phyloP scores from a whole-genome alignment of 2,888 invertebrate genomes.

The Cheilosia vulpina region DNA sequence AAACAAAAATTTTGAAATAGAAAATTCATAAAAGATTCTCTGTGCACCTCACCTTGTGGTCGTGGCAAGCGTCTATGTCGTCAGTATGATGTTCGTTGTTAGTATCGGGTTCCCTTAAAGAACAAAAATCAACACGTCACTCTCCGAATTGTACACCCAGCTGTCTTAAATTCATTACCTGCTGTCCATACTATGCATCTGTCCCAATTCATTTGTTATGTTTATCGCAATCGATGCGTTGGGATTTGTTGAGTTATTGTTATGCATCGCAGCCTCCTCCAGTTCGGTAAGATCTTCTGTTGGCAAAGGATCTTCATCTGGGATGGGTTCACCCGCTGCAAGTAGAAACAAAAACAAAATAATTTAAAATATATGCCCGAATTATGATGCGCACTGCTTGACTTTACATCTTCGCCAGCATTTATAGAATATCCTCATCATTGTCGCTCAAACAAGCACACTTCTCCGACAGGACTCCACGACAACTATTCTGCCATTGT shows the following conservation, averaged over 20 bases:
- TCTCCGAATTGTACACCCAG: neutral
- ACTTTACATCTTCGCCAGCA: constrained; percentile 33
- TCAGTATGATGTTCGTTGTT: constrained; percentile 80
- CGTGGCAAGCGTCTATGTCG: constrained; percentile 77
- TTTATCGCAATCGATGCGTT: constrained; percentile 80
- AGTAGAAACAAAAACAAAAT: neutral
- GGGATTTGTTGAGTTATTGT: constrained; percentile 76
- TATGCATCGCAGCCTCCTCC: constrained; percentile 68
- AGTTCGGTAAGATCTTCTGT: constrained; percentile 79
- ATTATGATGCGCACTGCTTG: neutral
- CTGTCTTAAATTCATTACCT: constrained; percentile 77
- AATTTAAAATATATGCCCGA: neutral
- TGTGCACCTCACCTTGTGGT: constrained; percentile 41
- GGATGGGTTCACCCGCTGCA: constrained; percentile 65
- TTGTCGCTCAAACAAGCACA: constrained; percentile 4
- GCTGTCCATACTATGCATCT: constrained; percentile 81
- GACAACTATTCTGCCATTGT: constrained; percentile 11
- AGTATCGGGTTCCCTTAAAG: constrained; percentile 79
- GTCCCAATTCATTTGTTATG: constrained; percentile 83
- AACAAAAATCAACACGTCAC: constrained; percentile 6
- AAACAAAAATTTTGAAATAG: neutral
- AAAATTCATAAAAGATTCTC: neutral
- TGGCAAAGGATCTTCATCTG: constrained; percentile 81
- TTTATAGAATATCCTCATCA: constrained; percentile 40
- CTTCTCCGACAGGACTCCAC: neutral